Evolutionary conservation across 1,140 invertebrate species (phyloP), one percentile per base, ranked within the genome.

Genomic region (Tenebrio molitor): DNA sequence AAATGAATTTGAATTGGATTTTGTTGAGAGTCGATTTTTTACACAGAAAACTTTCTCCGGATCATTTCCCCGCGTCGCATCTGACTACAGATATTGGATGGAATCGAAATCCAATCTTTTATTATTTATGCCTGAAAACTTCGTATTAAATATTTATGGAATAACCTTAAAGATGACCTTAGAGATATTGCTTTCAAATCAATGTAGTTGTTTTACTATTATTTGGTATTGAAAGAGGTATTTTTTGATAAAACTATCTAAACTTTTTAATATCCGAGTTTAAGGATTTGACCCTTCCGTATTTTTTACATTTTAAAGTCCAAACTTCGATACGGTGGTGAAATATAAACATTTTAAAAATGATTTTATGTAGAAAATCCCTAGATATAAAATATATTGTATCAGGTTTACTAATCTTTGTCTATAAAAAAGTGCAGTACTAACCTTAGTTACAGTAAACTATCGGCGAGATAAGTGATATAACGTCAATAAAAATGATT

Each of bases 71-170:
- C 23, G 50, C 23, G 4, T 58, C 50, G 29, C 50, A 58, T 58
- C 50, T 58, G 50, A 10, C 15, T n/a, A n/a, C 2, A 3, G 12
- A 12, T 58, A 29, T 21, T 25, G 3, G 50, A 58, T 15, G 12
- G 7, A 12, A 58, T 58, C 3, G 21, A 25, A 58, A 58, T 58
- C 10, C 10, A 58, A 29, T 23, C 50, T 25, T 50, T 58, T 53
- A 53, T 25, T 23, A 23, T 53, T 23, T 29, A 50, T 50, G 50
- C 15, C 50, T 58, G 50, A 58, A 58, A 58, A 58, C 21, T 58
- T 58, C 50, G 50, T 58, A 58, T 58, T 58, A 58, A 21, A 58
- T 58, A 58, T 58, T 58, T 58, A 58, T 58, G 29, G 50, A 58
- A 6, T 58, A 29, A 58, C 50, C 50, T 58, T 58, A 58, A n/a